Conservation (phyloP, 2,113 vertebrate species). For the Romanogobio albipinnatus region DNA sequence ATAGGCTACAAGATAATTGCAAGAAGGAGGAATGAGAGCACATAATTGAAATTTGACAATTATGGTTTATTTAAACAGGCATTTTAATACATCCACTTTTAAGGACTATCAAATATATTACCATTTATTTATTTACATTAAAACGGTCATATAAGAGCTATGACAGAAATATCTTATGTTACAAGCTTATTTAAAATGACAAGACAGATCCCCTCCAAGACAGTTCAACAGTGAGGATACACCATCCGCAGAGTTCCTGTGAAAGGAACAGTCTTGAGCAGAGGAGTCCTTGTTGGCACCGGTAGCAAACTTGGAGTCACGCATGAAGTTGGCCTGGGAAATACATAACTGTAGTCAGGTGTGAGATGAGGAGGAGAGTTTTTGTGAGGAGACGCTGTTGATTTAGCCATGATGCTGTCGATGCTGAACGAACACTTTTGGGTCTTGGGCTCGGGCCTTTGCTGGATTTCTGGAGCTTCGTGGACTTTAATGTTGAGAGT, state of each 20-base stretch:
- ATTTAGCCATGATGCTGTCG: slow-evolving; percentile 80
- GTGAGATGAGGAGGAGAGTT: slow-evolving; percentile 42
- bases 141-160: slow-evolving; percentile 37
- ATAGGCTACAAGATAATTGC: too few relatives aligned
- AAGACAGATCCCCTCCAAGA: background rate
- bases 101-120: slow-evolving; percentile 46
- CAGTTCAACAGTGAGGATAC: slow-evolving; percentile 67
- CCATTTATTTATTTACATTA: slow-evolving; percentile 57
- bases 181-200: background rate
- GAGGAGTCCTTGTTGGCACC: slow-evolving; percentile 58
- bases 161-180: background rate
- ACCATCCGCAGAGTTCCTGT: slow-evolving; percentile 62
- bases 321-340: slow-evolving; percentile 61
- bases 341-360: slow-evolving; percentile 59
- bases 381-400: slow-evolving; percentile 39
- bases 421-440: slow-evolving; percentile 81
- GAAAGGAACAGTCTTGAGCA: slow-evolving; percentile 61
- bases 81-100: slow-evolving; percentile 4
- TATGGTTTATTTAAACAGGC: slow-evolving; percentile 33
- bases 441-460: slow-evolving; percentile 48
- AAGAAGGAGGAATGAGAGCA: background rate
- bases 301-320: slow-evolving; percentile 71
- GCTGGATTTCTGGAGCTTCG: slow-evolving; percentile 56
- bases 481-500: slow-evolving; percentile 55
- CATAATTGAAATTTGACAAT: background rate